A percentile compares a stretch with the other conserved stretches of the same genome.
phyloP scores from a whole-genome alignment of 2,888 invertebrate species.

The Tyria jacobaeae region DNA sequence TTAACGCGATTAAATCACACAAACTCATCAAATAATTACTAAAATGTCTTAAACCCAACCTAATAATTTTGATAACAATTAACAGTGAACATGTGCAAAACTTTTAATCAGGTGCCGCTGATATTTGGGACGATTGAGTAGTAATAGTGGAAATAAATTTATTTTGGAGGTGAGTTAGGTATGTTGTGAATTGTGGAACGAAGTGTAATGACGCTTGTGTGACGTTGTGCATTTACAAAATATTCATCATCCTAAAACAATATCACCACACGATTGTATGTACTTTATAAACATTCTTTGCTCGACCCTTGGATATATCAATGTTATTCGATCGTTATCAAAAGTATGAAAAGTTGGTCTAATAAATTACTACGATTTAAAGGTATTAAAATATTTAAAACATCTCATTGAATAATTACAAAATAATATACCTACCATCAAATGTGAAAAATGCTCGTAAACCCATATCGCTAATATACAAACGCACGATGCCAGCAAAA shows the following conservation, averaged over 20 bases:
- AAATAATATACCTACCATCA: no score
- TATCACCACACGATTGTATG: slow-evolving; percentile 21
- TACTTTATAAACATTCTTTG: slow-evolving; percentile 22
- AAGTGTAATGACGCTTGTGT: slow-evolving; percentile 50
- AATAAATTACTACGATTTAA: not conserved
- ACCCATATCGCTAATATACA: not conserved
- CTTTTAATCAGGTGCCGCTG: slow-evolving; percentile 38
- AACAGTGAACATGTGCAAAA: slow-evolving; percentile 48
- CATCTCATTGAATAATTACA: not conserved
- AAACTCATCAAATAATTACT: slow-evolving; percentile 48
- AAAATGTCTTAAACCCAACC: slow-evolving; percentile 55
- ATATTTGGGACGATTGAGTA: slow-evolving; percentile 37
- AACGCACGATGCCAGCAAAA: not conserved
- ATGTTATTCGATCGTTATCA: not conserved
- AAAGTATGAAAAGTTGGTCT: not conserved
- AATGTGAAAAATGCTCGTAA: slow-evolving; percentile 12
- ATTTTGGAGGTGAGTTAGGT: slow-evolving; percentile 59
- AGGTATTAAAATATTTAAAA: not conserved
- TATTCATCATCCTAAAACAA: slow-evolving; percentile 39
- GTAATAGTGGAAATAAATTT: slow-evolving; percentile 43
- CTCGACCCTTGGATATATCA: slow-evolving; percentile 11
- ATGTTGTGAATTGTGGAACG: slow-evolving; percentile 54
- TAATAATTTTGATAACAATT: slow-evolving; percentile 53
- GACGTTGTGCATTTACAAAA: slow-evolving; percentile 53
- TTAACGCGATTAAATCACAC: slow-evolving; percentile 40